Evolutionary conservation across 2,797 vertebrate species (phyloP).

Genomic region (Remorina albescens): DNA sequence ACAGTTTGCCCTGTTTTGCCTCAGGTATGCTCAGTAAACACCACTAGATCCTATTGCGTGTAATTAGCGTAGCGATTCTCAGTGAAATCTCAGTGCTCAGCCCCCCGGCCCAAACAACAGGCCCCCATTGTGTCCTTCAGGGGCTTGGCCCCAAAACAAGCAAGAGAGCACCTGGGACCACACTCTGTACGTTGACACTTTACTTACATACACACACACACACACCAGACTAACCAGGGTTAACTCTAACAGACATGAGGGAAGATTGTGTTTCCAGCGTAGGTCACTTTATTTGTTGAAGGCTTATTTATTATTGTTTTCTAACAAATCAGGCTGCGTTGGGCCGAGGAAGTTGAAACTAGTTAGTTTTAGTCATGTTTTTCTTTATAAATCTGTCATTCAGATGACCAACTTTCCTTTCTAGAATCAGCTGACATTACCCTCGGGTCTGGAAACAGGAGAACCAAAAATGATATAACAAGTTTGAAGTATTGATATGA

Average conservation of each 20-base stretch:
- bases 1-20: conserved; percentile 61
- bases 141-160: conserved; percentile 64
- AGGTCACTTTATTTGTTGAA: conserved; percentile 57
- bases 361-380: conserved; percentile 2
- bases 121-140: conserved; percentile 55
- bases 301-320: conserved; percentile 45
- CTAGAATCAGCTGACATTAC: not conserved
- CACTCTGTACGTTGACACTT: conserved; percentile 53
- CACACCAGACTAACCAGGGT: conserved; percentile 41
- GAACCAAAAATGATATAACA: not conserved
- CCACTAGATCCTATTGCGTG: conserved; percentile 61
- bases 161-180: conserved; percentile 65
- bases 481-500: not conserved
- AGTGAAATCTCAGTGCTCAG: conserved; percentile 63
- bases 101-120: conserved; percentile 67
- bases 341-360: conserved; percentile 13
- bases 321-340: conserved; percentile 10
- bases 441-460: not conserved
- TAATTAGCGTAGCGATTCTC: conserved; percentile 65
- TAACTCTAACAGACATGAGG: conserved; percentile 39
- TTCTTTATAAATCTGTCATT: conserved; percentile 9
- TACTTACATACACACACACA: conserved; percentile 33
- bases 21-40: conserved; percentile 66
- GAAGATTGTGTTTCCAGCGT: conserved; percentile 32
- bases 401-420: not conserved